Evolutionary conservation across 1,140 invertebrate species (phyloP), one percentile per base, ranked within the genome.

Genomic region (Ephestia elutella): DNA sequence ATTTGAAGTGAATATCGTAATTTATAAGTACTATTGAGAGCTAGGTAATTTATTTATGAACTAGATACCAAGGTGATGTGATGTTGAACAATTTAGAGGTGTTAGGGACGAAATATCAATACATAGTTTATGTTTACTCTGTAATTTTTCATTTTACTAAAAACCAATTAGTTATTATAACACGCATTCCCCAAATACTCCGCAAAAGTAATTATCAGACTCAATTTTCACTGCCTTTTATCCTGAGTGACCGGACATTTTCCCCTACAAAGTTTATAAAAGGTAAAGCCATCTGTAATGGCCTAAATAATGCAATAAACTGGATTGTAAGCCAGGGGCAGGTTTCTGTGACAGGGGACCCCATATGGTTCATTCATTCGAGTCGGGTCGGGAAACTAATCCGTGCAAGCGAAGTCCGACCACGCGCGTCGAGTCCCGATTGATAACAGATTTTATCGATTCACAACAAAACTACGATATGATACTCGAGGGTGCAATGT

Each of bases 251-350:
- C 38, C 38, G 38, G n/a, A 44, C 15, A 44, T n/a, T 44, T 44
- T 44, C 38, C 38, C 15, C 15, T 17, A 17, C 38, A 44, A 53
- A 53, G 13, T 53, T 53, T 25, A 20, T 60, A 54, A 60, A 55
- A 54, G 17, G 21, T 4, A 53, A 25, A 48, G 21, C 57, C 19
- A 48, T 49, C 57, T 51, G 51, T 67, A 68, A 72, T 61, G 61
- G 66, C 50, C 56, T 60, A 68, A 64, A 71, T 77, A 75, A 75
- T 73, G 70, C 65, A 73, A 73, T 75, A 72, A 73, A 72, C 62
- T 65, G 63, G 70, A 68, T 70, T 73, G 70, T 75, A 68, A 82
- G 61, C 67, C 62, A 64, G 67, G 67, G 61, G 68, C 62, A 64
- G 67, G 67, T 64, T 72, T 65, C 71, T 70, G 65, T 65, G 59